These are phyloP conservation scores for Ectemnius continuus DNA, from an alignment of 2,888 invertebrate species.

Conservation along the genomic window DNA sequence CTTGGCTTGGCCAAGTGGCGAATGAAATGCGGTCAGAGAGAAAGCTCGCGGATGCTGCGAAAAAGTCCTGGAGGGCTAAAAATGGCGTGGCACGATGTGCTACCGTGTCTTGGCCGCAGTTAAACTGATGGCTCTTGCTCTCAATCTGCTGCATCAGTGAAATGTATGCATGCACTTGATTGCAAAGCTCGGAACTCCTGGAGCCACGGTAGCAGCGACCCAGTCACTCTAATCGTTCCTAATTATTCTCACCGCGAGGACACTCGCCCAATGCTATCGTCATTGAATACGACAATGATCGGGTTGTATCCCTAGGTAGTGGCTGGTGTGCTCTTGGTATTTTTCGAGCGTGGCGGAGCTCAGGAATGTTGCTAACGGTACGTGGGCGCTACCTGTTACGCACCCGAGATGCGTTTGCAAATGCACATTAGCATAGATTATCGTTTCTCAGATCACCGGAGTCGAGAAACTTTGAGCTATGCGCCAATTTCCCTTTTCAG, in stretches of 20 bases:
- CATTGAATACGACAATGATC: background rate
- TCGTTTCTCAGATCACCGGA: slow-evolving; percentile 26
- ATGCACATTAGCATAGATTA: slow-evolving; percentile 45
- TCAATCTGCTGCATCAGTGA: background rate
- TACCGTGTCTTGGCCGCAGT: slow-evolving; percentile 11
- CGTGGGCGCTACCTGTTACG: slow-evolving; percentile 55
- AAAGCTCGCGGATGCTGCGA: slow-evolving; percentile 19
- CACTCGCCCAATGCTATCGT: slow-evolving; percentile 4
- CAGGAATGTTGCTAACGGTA: slow-evolving; percentile 57
- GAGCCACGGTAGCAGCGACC: slow-evolving; percentile 10
- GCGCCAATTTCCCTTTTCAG: slow-evolving; percentile 19
- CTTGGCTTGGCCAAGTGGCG: slow-evolving; percentile 31
- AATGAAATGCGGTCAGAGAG: slow-evolving; percentile 35
- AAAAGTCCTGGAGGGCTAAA: slow-evolving; percentile 43
- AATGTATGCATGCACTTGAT: slow-evolving; percentile 29
- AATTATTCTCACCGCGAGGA: slow-evolving; percentile 41
- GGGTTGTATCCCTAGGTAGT: background rate
- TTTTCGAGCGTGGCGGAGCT: slow-evolving; percentile 22
- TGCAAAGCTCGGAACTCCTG: slow-evolving; percentile 11
- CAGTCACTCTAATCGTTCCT: slow-evolving; percentile 37
- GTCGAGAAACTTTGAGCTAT: slow-evolving; percentile 21
- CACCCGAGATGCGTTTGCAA: slow-evolving; percentile 43
- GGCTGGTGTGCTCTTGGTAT: slow-evolving; percentile 3
- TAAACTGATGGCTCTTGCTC: background rate
- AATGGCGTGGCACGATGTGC: slow-evolving; percentile 38